These are phyloP conservation scores for Littorina saxatilis DNA, from an alignment of 1,140 invertebrate genomes.

Conservation along the genomic window DNA sequence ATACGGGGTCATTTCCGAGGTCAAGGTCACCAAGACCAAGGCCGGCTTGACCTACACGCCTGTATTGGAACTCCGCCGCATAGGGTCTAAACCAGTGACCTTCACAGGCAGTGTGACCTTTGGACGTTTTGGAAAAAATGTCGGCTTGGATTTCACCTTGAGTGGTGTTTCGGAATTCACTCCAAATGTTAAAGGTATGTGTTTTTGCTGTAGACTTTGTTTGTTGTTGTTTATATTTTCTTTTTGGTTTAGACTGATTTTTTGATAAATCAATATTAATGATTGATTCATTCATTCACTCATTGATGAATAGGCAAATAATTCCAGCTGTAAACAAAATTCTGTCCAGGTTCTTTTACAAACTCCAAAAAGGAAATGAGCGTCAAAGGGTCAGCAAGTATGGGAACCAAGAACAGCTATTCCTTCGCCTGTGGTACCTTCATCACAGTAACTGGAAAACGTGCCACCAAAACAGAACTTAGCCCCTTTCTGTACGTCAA, in stretches of 20 bases:
- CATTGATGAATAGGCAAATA: too few species aligned
- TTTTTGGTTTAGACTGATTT: too few species aligned
- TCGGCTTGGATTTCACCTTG: neutral
- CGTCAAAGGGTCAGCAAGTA: neutral
- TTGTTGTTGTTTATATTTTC: neutral
- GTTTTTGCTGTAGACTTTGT: neutral
- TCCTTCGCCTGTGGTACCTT: constrained; percentile 14
- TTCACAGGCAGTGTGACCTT: neutral
- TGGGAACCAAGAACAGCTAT: neutral
- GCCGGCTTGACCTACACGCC: constrained; percentile 15
- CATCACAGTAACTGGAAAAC: neutral
- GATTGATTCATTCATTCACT: too few species aligned
- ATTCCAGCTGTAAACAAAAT: neutral
- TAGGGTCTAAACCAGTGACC: neutral
- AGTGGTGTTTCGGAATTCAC: neutral
- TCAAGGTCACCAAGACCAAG: neutral
- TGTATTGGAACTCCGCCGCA: neutral
- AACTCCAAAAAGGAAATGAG: constrained; percentile 23
- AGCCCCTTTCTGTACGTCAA: constrained; percentile 20
- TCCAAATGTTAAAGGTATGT: constrained; percentile 1
- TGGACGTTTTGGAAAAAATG: neutral
- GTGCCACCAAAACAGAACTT: neutral
- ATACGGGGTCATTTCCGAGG: neutral
- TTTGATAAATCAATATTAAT: too few species aligned
- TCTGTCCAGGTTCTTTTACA: neutral